Conservation (phyloP, 2,113 vertebrate species). For the Ciconia maguari region DNA sequence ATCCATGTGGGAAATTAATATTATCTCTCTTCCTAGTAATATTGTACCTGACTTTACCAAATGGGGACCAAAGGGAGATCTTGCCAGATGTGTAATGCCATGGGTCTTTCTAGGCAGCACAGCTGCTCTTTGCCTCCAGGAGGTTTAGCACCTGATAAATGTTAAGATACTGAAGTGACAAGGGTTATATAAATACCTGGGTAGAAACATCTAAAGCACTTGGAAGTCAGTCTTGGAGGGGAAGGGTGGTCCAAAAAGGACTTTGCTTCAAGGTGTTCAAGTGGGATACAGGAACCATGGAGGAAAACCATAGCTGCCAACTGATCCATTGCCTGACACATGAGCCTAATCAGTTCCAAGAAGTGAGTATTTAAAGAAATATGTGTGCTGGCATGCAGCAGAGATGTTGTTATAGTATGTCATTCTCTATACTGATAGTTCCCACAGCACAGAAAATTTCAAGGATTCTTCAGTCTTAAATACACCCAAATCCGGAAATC, state of each 20-base stretch:
- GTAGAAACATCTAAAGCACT: background rate
- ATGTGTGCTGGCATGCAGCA: slow-evolving; percentile 12
- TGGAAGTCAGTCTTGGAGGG: background rate
- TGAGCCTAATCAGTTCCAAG: slow-evolving; percentile 43
- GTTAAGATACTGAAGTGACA: background rate
- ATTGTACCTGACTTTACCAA: background rate
- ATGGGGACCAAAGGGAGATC: background rate
- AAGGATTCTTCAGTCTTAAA: background rate
- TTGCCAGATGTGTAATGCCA: background rate
- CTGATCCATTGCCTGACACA: slow-evolving; percentile 45
- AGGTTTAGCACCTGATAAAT: background rate
- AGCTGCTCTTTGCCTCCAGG: background rate
- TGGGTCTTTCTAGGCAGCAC: background rate
- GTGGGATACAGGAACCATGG: background rate
- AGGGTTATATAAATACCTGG: background rate
- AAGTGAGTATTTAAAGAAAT: slow-evolving; percentile 55
- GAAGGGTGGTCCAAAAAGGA: background rate
- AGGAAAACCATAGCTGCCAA: slow-evolving; percentile 23
- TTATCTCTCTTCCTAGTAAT: background rate
- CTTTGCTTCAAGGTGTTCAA: background rate
- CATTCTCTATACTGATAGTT: slow-evolving; percentile 13
- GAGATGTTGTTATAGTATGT: slow-evolving; percentile 38
- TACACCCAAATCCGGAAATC: background rate
- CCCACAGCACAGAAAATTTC: background rate
- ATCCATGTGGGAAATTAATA: background rate